Evolutionary conservation across 2,797 vertebrate genomes (phyloP), one percentile per base, ranked within the genome.

Genomic region (Craterocephalus amniculus): DNA sequence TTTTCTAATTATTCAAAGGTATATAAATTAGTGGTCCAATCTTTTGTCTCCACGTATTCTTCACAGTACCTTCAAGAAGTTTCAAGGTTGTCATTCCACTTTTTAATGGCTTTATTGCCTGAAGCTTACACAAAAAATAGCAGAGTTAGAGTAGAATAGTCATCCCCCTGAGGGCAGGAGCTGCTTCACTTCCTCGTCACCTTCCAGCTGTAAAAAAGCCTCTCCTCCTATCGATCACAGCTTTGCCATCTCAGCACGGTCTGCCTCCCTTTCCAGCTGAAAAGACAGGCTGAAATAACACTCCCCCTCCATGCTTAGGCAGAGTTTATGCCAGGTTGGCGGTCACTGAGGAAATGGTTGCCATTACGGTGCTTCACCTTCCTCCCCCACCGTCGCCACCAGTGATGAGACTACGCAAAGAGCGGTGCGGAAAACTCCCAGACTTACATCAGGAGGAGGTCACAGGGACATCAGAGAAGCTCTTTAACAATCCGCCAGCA

Each of bases 291-390:
- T 70, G 67, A 71, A 80, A 65, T 20, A 72, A 63, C 26, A 20
- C 49, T 35, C 29, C 45, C 58, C 34, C 0, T 24, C 61, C 36
- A 0, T 31, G n/a, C 20, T 51, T 48, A n/a, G 40, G 0, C 55
- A 10, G 58, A 14, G 31, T 45, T 58, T 34, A 49, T 54, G 61
- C 68, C 60, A 14, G 4, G 63, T 38, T 70, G 72, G 49, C 45
- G 72, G 67, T 78, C 59, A 60, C 58, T 67, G 40, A 40, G 66
- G 71, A 78, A 84, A 78, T 65, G 64, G 72, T 62, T 87, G 82
- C 76, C 74, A 73, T 71, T 69, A 60, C 73, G 38, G 10, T 18
- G 45, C 45, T 62, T 55, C 63, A 54, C 67, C 52, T 68, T 63
- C 63, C 74, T 74, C 32, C 52, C 80, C 31, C 16, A 29, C 62